Evolutionary conservation across 1,140 invertebrate species (phyloP), one percentile per base, ranked within the genome.

Genomic region (Diuraphis noxia): DNA sequence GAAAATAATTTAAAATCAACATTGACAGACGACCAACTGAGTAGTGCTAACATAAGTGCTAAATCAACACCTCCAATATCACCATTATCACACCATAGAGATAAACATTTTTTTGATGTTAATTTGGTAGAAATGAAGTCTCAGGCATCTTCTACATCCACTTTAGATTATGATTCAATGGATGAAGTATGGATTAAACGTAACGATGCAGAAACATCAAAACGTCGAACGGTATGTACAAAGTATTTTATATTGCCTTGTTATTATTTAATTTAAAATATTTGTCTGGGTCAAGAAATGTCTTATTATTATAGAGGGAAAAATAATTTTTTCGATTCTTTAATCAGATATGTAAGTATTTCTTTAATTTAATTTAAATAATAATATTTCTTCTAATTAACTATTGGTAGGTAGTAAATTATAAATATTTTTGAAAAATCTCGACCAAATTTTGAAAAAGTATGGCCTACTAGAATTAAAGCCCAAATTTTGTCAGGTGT

Each of bases 51-150:
- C 25, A 79, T 82, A 40, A 91, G 77, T 82, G 43, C 89, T 49
- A 91, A 91, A 52, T 91, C 89, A 89, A 92, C 93, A 10, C 94
- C 94, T 43, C 92, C 93, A 13, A 93, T 92, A 46, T 92, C 92
- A 63, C 93, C 93, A 43, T 92, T 46, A 90, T 93, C 90, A 41
- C 96, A 96, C 63, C 97, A 97, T 94, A 94, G 96, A 63, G 96
- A 97, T 93, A 96, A 96, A 92, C 95, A 96, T 92, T 97, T 97
- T 94, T 97, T 97, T 93, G 97, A 97, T 93, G 96, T 95, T 92
- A 96, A 96, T 92, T 94, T 97, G 91, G 96, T 97, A 92, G 96
- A 97, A 94, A 97, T 97, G 94, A 96, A 96, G 93, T 96, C 96
- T 92, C 95, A 95, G 41, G 95, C 95, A 5, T 96, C 95, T 91